Conservation (phyloP, 2,888 invertebrate genomes). For the Latrodectus elegans region DNA sequence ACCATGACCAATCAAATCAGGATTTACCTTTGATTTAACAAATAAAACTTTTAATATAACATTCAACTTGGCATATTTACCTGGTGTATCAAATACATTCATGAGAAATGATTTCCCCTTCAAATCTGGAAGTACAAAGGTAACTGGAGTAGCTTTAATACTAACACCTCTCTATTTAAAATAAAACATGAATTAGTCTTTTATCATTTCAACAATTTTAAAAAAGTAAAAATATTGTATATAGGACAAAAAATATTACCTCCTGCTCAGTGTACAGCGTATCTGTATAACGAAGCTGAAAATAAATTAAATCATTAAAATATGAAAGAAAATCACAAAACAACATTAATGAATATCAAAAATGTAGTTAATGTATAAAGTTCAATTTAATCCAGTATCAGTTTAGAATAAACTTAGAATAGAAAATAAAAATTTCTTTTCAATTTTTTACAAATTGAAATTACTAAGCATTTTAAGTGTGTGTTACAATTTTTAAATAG, state of each 20-base stretch:
- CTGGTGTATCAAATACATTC: conserved; percentile 96
- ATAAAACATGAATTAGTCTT: conserved; percentile 7
- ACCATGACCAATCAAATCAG: no score
- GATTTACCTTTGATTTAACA: no score
- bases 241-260: conserved; percentile 67
- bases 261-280: conserved; percentile 97
- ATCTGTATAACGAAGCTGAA: conserved; percentile 89
- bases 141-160: conserved; percentile 96
- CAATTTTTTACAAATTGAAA: no score
- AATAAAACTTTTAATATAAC: no score
- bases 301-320: not conserved
- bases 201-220: not conserved
- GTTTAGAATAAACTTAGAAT: no score
- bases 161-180: conserved; percentile 86
- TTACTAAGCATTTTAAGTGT: no score
- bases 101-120: conserved; percentile 96
- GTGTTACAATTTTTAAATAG: no score
- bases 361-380: no score
- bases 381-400: no score
- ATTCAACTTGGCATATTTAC: conserved; percentile 71
- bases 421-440: no score
- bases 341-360: not conserved
- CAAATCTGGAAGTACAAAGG: conserved; percentile 92
- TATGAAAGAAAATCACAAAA: not conserved
- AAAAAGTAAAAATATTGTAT: not conserved